Base-by-base conservation (phyloP, 2,797 vertebrate genomes). In the Pachyuromys duprasi region DNA sequence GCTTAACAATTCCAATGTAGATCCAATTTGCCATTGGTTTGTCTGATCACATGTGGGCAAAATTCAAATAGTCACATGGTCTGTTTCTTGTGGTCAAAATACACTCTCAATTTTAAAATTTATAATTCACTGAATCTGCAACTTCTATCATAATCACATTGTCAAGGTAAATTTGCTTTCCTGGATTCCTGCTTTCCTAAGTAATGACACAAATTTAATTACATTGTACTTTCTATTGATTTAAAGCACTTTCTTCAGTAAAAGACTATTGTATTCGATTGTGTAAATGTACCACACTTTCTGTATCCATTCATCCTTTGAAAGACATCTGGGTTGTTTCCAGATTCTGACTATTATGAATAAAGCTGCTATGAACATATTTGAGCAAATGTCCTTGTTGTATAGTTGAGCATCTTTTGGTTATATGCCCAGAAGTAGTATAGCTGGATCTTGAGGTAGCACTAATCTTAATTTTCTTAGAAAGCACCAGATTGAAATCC, bases 121-220 rank as follows among this genome's bases (percentile, higher is more conserved):
- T 3, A 65, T 74, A 90, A 69, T 84, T 95, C 2, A 83, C 2
- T 62, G 9, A 95, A 45, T 90, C 31, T 90, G 74, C 9, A 53
- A 72, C 55, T 93, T 94, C 24, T 81, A 86, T 36, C 12, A 39
- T 65, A 91, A 13, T 88, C 90, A 93, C 0, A 91, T 94, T 81
- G 90, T 86, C n/a, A 91, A 28, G n/a, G 26, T 67, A 67, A 8
- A 91, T 95, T 93, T 93, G 53, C 45, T 82, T 93, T 83, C 42
- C n/a, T 94, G 28, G 42, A 81, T 96, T 75, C 0, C 20, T 74
- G 17, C 49, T 91, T 96, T 95, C 69, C 39, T 81, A 92, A 86
- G 14, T 65, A 89, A 95, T 91, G 55, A 55, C 82, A 78, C 89
- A 79, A 83, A 75, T 62, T 81, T 93, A 89, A 89, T 93, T 86